Evolutionary conservation across 2,888 invertebrate species (phyloP).

Genomic region (Lithodes maja): DNA sequence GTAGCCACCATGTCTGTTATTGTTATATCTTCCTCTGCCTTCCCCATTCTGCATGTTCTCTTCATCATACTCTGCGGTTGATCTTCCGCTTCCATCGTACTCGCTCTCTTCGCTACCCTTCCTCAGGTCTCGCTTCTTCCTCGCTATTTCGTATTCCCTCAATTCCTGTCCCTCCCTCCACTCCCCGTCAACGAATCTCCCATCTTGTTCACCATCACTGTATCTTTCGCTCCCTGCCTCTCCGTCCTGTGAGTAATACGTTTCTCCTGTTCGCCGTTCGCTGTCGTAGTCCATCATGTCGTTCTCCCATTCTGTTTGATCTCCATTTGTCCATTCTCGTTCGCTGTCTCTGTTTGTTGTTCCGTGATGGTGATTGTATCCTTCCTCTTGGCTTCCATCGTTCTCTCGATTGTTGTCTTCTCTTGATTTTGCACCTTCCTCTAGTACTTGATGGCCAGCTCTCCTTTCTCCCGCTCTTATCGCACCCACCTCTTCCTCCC

Average conservation of each 20-base stretch:
- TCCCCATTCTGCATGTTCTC: background rate
- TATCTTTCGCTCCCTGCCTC: no score
- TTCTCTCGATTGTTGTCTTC: background rate
- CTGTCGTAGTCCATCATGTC: no score
- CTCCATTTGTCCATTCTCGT: background rate
- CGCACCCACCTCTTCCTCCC: background rate
- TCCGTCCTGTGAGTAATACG: no score
- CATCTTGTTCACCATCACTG: background rate
- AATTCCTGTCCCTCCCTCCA: background rate
- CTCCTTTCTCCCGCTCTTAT: background rate
- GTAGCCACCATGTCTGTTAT: background rate
- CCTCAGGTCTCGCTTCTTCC: background rate
- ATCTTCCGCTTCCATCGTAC: background rate
- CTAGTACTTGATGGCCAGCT: background rate
- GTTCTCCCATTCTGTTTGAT: no score
- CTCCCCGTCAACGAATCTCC: background rate
- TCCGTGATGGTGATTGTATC: background rate
- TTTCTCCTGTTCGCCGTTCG: no score
- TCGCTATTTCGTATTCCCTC: background rate
- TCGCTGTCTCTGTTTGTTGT: background rate
- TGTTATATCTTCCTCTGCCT: background rate
- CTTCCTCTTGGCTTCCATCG: background rate
- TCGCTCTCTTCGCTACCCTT: background rate
- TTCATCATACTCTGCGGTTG: background rate
- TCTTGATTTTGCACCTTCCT: constrained; percentile 15